Evolutionary conservation across 1,140 invertebrate genomes (phyloP).

Genomic region (Aphidius ervi): DNA sequence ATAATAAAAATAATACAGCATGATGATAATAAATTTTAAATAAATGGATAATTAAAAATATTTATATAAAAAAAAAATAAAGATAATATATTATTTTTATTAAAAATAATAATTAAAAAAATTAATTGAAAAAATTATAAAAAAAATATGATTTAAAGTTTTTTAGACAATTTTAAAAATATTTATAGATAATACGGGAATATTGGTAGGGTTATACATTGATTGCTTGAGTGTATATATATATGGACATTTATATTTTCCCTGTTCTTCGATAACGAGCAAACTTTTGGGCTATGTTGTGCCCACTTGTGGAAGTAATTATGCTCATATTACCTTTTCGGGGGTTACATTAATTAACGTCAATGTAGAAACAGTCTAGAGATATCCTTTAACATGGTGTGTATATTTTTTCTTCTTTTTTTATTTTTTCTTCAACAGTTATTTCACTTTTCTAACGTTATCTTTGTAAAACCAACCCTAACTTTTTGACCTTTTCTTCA

Average conservation of each 20-base stretch:
- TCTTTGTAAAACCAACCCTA: neutral
- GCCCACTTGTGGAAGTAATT: conserved; percentile 33
- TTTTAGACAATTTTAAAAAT: no score
- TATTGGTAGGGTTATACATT: no score
- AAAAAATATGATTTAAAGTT: no score
- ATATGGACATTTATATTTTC: neutral
- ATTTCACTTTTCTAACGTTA: conserved; percentile 1
- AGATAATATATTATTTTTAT: no score
- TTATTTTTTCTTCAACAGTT: conserved; percentile 1
- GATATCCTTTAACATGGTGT: neutral
- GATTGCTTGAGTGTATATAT: no score
- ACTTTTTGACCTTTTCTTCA: conserved; percentile 4
- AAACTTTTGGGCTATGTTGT: conserved; percentile 7
- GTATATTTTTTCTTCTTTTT: neutral
- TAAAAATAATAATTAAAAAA: no score
- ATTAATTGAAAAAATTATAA: no score
- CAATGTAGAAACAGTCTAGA: neutral
- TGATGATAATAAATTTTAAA: no score
- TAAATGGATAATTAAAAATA: no score
- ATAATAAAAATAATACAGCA: no score
- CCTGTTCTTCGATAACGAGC: conserved; percentile 13
- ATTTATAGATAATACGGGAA: no score
- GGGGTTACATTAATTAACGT: conserved; percentile 22
- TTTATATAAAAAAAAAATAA: no score
- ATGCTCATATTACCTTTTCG: conserved; percentile 35